Percentiles rank a stretch among this genome's conserved stretches.
phyloP scores from a whole-genome alignment of 2,888 invertebrate genomes.

The Phyllotreta cruciferae region DNA sequence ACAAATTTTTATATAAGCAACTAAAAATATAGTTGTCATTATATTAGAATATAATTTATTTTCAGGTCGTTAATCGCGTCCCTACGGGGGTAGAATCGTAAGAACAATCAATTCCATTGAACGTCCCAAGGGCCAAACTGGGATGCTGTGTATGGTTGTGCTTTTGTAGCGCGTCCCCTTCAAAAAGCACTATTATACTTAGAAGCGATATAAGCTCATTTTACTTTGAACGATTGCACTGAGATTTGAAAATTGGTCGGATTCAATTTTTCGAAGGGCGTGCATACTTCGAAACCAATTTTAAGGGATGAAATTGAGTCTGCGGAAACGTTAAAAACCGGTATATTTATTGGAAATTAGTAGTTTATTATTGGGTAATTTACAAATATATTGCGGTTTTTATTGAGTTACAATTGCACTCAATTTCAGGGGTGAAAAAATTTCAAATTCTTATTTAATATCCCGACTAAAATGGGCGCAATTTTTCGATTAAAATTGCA shows the following conservation, averaged over 20 bases:
- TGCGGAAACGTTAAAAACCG: too few relatives aligned
- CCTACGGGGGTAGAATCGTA: constrained; percentile 38
- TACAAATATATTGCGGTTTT: too few relatives aligned
- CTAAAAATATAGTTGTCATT: background rate
- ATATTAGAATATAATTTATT: constrained; percentile 32
- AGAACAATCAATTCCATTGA: constrained; percentile 44
- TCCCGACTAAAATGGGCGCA: too few relatives aligned
- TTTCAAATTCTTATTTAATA: too few relatives aligned
- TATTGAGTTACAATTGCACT: too few relatives aligned
- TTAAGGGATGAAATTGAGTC: too few relatives aligned
- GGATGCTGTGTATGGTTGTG: constrained; percentile 27
- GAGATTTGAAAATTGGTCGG: constrained; percentile 31
- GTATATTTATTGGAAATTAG: too few relatives aligned
- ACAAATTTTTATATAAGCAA: background rate
- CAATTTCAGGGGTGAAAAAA: too few relatives aligned
- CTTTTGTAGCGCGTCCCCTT: constrained; percentile 34
- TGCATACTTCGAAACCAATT: constrained; percentile 28
- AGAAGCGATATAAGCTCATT: constrained; percentile 27
- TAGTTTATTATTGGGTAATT: too few relatives aligned
- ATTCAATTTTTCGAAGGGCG: constrained; percentile 32
- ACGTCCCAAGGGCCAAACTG: constrained; percentile 39
- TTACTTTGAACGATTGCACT: constrained; percentile 20
- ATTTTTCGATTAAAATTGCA: too few relatives aligned
- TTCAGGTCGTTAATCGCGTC: constrained; percentile 25
- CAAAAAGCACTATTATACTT: constrained; percentile 26